Conservation (phyloP, 2,113 vertebrate species). For the Aspidoscelis tigris region DNA sequence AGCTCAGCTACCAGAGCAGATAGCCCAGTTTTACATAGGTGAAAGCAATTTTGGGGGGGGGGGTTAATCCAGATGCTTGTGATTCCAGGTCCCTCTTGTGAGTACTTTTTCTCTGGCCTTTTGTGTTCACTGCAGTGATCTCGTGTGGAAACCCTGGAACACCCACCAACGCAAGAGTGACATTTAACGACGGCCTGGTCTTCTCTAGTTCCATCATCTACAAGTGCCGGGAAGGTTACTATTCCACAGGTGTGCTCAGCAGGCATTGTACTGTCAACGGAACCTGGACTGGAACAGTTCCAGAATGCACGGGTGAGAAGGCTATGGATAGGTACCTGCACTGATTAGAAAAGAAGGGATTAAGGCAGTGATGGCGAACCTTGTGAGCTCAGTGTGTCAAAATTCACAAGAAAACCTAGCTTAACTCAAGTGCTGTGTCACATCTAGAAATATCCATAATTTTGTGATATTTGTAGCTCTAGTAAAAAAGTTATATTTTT, state of each 20-base stretch:
- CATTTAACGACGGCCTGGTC: slow-evolving; percentile 88
- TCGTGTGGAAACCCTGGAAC: slow-evolving; percentile 97
- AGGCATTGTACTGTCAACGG: slow-evolving; percentile 95
- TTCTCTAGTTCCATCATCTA: slow-evolving; percentile 95
- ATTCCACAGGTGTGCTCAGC: slow-evolving; percentile 90
- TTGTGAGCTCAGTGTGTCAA: too few relatives aligned
- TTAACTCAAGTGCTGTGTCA: too few relatives aligned
- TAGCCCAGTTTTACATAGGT: background rate
- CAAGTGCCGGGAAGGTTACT: slow-evolving; percentile 92
- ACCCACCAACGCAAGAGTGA: slow-evolving; percentile 86
- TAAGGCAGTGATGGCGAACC: too few relatives aligned
- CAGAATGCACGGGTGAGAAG: slow-evolving; percentile 88
- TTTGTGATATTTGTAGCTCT: too few relatives aligned
- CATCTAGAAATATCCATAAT: too few relatives aligned
- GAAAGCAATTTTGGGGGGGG: too few relatives aligned
- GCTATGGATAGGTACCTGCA: background rate
- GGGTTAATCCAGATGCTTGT: too few relatives aligned
- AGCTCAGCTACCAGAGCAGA: fast-evolving
- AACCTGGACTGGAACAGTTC: slow-evolving; percentile 93
- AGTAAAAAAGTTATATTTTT: too few relatives aligned
- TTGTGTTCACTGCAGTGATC: slow-evolving; percentile 77
- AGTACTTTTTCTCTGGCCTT: slow-evolving; percentile 23
- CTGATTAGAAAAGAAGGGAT: background rate
- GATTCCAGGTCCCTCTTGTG: background rate
- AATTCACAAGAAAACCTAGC: too few relatives aligned